A percentile compares a stretch with the other conserved stretches of the same genome.
These are phyloP conservation scores for Apamea epomidion DNA, from an alignment of 2,888 invertebrate genomes.

Conservation along the genomic window DNA sequence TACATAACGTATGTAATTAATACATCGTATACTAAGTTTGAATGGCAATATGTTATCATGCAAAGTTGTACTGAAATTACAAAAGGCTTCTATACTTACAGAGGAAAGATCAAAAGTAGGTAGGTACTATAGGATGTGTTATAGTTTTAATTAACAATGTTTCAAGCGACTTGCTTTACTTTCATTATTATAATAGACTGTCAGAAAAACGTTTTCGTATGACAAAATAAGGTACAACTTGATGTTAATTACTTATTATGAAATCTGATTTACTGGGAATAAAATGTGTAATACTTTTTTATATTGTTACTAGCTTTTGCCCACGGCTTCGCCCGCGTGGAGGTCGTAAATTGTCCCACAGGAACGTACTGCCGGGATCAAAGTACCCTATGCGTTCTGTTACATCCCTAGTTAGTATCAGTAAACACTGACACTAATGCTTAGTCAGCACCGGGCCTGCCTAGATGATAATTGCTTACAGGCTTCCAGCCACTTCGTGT, in stretches of 20 bases:
- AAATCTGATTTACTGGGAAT: background rate
- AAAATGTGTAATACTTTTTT: background rate
- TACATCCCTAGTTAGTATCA: too few relatives aligned
- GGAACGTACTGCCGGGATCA: background rate
- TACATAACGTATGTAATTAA: background rate
- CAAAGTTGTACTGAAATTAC: slow-evolving; percentile 13
- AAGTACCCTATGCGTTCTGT: background rate
- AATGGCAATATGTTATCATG: slow-evolving; percentile 13
- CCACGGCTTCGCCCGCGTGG: background rate
- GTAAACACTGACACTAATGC: too few relatives aligned
- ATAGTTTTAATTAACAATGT: slow-evolving; percentile 47
- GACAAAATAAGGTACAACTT: slow-evolving; percentile 14
- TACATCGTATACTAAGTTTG: background rate
- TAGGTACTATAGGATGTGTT: background rate
- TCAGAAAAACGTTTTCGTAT: slow-evolving; percentile 15
- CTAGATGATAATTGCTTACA: too few relatives aligned
- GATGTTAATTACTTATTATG: slow-evolving; percentile 8
- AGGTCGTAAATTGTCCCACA: background rate
- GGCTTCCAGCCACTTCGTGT: too few relatives aligned
- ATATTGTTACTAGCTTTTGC: background rate
- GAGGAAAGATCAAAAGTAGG: slow-evolving; percentile 21
- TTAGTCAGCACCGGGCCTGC: too few relatives aligned
- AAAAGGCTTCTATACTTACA: slow-evolving; percentile 14
- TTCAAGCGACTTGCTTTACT: background rate
- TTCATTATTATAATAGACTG: slow-evolving; percentile 21